Evolutionary conservation across 2,113 vertebrate genomes (phyloP), one percentile per base, ranked within the genome.

Genomic region (Tychaedon coryphoeus): DNA sequence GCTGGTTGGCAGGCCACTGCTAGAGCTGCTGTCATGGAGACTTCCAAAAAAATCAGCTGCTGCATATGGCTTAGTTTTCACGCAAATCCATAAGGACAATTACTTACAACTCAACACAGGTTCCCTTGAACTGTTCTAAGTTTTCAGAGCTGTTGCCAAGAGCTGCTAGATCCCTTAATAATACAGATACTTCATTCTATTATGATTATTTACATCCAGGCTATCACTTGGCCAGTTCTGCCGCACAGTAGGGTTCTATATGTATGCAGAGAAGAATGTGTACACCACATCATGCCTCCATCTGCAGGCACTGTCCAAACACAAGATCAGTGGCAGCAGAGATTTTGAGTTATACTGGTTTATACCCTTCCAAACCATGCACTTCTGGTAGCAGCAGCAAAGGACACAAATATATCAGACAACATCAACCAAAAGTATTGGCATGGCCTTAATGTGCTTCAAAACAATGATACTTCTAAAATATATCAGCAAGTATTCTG

Each of bases 201-300:
- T 51, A 19, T 28, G 23, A 36, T 19, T 73, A 76, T 72, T 64
- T 76, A 58, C 16, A 64, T 9, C 10, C 53, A 19, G 12, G 13
- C 29, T 16, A 64, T 18, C 22, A 25, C 18, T 64, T 70, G 47
- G n/a, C 12, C 14, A 71, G 15, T 19, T 23, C 14, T 76, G 45
- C 33, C 0, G 0, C 29, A 61, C 3, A 1, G 23, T 28, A 69
- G 7, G 8, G 12, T 65, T 61, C 34, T 34, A 6, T 2, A 13
- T 3, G 10, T 16, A 31, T 8, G 8, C 26, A 56, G 20, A 60
- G n/a, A 65, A 82, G 5, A 62, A 48, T 1, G 4, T 9, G 18
- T 33, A 29, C 14, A 22, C 8, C 19, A 22, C 10, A 9, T 22
- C 34, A 38, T 9, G 1, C 26, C 13, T 54, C n/a, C 58, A n/a